A percentile compares a stretch with the other conserved stretches of the same genome.
Conservation (phyloP, 2,888 invertebrate species). For the Craniophora ligustri region DNA sequence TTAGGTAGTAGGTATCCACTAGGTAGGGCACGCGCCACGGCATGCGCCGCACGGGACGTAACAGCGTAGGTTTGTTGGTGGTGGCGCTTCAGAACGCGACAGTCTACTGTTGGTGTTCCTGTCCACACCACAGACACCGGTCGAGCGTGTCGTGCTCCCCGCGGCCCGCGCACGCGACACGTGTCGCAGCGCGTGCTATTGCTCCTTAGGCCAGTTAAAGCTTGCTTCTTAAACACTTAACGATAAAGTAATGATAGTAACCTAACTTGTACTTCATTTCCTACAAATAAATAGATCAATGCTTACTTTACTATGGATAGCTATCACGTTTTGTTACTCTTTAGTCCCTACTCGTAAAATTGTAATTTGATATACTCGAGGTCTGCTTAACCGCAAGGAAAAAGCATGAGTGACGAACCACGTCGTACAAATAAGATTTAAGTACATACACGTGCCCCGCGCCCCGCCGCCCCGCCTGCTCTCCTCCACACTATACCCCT, state of each 20-base stretch:
- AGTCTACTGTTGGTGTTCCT: neutral
- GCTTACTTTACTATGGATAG: conserved; percentile 55
- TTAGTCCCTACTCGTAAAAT: conserved; percentile 32
- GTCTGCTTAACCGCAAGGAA: conserved; percentile 18
- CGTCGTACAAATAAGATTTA: conserved; percentile 8
- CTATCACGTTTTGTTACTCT: conserved; percentile 60
- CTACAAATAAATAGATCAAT: conserved; percentile 79
- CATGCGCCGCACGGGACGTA: neutral
- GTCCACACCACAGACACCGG: no score
- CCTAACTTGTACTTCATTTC: conserved; percentile 80
- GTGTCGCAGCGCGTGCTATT: conserved; percentile 7
- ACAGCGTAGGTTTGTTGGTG: neutral
- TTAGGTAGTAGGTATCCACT: no score
- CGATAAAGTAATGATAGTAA: conserved; percentile 59
- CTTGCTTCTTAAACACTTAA: conserved; percentile 62
- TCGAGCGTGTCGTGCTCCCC: no score
- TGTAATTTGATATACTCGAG: conserved; percentile 29
- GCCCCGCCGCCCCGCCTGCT: neutral
- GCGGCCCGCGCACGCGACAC: no score
- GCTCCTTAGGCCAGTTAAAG: conserved; percentile 64
- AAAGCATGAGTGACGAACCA: conserved; percentile 31
- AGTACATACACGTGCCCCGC: neutral
- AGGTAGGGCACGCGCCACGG: neutral
- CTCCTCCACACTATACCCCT: no score
- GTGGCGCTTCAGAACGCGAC: neutral